These are phyloP conservation scores for Tenthredo mesomela DNA, from an alignment of 2,888 invertebrate species.

Conservation along the genomic window DNA sequence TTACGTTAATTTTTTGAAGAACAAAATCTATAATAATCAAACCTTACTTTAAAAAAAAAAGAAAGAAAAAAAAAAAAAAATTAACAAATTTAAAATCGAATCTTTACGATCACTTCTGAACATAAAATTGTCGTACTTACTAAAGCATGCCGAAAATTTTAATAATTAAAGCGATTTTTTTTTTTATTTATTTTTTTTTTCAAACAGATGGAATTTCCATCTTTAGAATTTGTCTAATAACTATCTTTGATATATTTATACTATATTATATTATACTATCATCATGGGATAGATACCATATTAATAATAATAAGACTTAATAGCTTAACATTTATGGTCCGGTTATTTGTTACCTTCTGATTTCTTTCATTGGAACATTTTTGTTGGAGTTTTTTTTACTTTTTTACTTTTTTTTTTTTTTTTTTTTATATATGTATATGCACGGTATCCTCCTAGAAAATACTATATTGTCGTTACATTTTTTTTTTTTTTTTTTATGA, in stretches of 20 bases:
- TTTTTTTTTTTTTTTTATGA: neutral
- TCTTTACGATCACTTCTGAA: neutral
- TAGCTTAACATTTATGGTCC: slow-evolving; percentile 47
- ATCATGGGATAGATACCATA: slow-evolving; percentile 38
- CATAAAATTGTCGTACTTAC: neutral
- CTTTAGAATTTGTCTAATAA: slow-evolving; percentile 24
- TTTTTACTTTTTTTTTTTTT: neutral
- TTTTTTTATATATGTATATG: neutral
- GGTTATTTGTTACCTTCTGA: slow-evolving; percentile 32
- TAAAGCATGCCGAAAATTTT: slow-evolving; percentile 17
- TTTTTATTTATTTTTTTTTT: neutral
- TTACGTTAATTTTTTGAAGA: neutral
- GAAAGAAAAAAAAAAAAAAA: neutral
- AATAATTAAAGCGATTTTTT: slow-evolving; percentile 17
- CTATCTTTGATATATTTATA: slow-evolving; percentile 46
- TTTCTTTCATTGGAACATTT: slow-evolving; percentile 36
- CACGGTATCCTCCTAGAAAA: slow-evolving; percentile 13
- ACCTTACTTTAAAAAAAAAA: neutral
- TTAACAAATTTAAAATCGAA: neutral
- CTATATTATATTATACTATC: slow-evolving; percentile 16
- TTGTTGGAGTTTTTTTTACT: slow-evolving; percentile 7
- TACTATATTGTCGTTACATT: slow-evolving; percentile 29
- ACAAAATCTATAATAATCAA: neutral
- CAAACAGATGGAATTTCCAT: neutral
- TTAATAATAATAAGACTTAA: slow-evolving; percentile 14